A percentile compares a stretch with the other conserved stretches of the same genome.
Conservation (phyloP, 2,888 invertebrate genomes). For the Torymus auratus region DNA sequence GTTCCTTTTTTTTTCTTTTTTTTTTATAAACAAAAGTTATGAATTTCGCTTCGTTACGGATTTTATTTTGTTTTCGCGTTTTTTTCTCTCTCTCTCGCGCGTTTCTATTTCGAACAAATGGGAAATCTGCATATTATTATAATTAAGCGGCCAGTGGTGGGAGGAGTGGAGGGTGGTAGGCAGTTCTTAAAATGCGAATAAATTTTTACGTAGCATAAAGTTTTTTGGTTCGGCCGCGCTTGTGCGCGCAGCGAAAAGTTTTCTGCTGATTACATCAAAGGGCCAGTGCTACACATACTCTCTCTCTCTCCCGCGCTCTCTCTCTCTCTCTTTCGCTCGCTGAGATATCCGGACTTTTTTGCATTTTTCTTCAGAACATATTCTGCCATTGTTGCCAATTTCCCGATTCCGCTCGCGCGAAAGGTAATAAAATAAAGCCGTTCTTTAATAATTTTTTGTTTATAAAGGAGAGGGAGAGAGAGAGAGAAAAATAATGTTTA, state of each 20-base stretch:
- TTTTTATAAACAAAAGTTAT: background rate
- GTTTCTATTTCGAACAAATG: no score
- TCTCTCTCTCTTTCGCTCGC: no score
- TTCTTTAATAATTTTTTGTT: slow-evolving; percentile 25
- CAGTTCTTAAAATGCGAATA: background rate
- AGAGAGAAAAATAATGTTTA: background rate
- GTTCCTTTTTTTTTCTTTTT: background rate
- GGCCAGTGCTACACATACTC: slow-evolving; percentile 2
- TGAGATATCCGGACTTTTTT: background rate
- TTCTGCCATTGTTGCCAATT: background rate
- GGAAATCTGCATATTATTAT: no score
- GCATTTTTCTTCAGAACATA: background rate
- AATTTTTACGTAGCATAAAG: slow-evolving; percentile 3
- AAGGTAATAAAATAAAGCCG: slow-evolving; percentile 21
- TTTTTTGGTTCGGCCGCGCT: background rate
- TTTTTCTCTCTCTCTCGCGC: no score
- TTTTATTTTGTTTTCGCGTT: no score
- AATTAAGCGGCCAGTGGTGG: no score
- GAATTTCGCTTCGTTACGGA: no score
- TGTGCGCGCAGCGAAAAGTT: background rate
- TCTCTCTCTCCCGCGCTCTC: no score
- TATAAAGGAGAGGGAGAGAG: slow-evolving; percentile 11
- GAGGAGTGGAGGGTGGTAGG: no score
- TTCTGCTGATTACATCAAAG: background rate
- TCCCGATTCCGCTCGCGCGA: no score